phyloP scores from a whole-genome alignment of 2,113 vertebrate species.

The Cyanocitta stelleri region DNA sequence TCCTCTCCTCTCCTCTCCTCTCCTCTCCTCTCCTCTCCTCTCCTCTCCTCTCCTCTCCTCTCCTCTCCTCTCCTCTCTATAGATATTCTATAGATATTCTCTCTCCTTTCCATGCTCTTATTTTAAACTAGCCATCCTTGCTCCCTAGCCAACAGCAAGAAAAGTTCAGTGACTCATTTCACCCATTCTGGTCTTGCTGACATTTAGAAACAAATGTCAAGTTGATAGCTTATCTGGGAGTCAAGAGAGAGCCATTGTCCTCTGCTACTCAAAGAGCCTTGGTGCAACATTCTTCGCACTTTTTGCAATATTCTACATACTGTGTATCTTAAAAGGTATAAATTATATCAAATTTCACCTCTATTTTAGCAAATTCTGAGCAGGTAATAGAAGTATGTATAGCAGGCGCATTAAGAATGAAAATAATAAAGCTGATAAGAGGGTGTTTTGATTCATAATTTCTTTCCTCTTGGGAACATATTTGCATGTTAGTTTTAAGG shows the following conservation, averaged over 20 bases:
- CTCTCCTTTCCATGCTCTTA: neutral
- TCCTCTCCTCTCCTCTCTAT: neutral
- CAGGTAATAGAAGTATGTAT: neutral
- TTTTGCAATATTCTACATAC: neutral
- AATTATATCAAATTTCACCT: neutral
- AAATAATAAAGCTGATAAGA: neutral
- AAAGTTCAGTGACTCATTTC: neutral
- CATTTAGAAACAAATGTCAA: constrained; percentile 13
- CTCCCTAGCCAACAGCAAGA: neutral
- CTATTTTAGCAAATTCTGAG: neutral
- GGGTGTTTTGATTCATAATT: neutral
- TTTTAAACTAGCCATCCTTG: neutral
- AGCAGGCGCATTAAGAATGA: neutral
- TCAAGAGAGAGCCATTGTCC: neutral
- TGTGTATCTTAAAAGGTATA: neutral
- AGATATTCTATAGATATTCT: neutral
- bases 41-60: neutral
- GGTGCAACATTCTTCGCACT: neutral
- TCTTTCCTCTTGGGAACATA: neutral
- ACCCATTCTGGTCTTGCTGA: neutral
- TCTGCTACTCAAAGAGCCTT: neutral
- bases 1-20: neutral
- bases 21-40: neutral
- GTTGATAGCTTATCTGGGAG: neutral
- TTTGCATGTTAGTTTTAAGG: neutral